Evolutionary conservation across 2,113 vertebrate species (phyloP), one percentile per base, ranked within the genome.

Genomic region (Oncorhynchus clarkii): DNA sequence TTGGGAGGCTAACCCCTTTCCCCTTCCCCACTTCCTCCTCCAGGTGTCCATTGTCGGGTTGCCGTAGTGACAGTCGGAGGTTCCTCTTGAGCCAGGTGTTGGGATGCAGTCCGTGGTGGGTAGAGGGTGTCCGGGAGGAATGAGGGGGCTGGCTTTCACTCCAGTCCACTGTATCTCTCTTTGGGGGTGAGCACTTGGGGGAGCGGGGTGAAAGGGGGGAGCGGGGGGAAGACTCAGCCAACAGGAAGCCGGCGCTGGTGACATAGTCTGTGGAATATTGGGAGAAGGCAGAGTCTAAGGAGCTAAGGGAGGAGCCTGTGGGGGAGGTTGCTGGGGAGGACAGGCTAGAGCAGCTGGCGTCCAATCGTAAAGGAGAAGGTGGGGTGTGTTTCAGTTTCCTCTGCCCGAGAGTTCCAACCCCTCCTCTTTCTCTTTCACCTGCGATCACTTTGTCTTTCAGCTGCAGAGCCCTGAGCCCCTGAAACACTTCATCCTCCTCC

Each of bases 321-420:
- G 93, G 95, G 49, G 97, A 97, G 0, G 89, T 92, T 4, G 88
- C 90, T 3, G 93, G 91, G 20, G 96, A 96, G n/a, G 95, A 96
- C 3, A 95, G 85, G 76, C 95, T 96, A 31, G 94, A 96, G 78
- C 86, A 95, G 83, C 95, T 95, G 29, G 94, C 92, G 62, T 93
- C 92, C 64, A 96, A 84, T 34, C 90, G 91, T 18, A 95, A 78
- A 1, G 93, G 93, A 0, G 85, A 85, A 0, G 91, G 93, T 75
- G 86, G 83, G 1, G 85, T 87, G 34, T 92, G 91, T 81, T 94
- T 92, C 64, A 86, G 81, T 75, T 92, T 92, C 80, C 94, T 91
- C 82, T 91, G 77, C 31, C 86, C 89, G 0, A 76, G 82, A 86
- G 92, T 65, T 64, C 83, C 90, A 67, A 78, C 91, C 82, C 91